Base-by-base conservation (phyloP, 2,888 invertebrate species). In the Mythimna vitellina region DNA sequence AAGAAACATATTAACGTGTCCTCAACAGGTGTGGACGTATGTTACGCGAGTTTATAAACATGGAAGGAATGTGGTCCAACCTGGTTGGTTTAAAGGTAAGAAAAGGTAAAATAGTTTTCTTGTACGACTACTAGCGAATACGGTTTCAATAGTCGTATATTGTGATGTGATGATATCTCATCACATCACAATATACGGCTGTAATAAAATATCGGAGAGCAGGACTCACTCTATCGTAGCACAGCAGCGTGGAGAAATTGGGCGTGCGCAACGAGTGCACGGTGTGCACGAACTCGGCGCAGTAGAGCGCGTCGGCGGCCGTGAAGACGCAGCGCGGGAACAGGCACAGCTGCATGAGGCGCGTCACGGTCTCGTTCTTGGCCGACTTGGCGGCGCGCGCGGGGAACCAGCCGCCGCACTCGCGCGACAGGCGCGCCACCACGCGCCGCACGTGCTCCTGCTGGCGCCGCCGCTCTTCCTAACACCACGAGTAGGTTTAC, bases 291-390 rank as follows among this genome's bases (percentile, higher is more conserved):
- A 99, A 99, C 96, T 99, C 98, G 0, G 99, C 99, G 95, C 99
- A 99, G 95, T 98, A 99, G 71, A 99, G 97, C 49, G 99, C 99
- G 96, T 99, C 99, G 65, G 98, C 97, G 65, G 99, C 98, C 29
- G 99, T 99, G 96, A 99, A 99, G 78, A 99, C 98, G 94, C 99
- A 99, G 87, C 99, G 97, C 35, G 99, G 99, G 94, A 99, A 99
- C 82, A 99, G 96, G 93, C 99, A 99, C 73, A 99, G 96, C 95
- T 99, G 99, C 89, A 99, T 97, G 92, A 99, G 99, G 87, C 99
- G 98, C 42, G 99, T 99, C 72, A 99, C 99, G 1, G 99, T 99
- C 95, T 99, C 99, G 93, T 99, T 99, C 95, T 99, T 99, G 67
- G 99, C 99, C 2, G 98, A 98, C 93, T 98, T 99, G 64, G 97